Percentiles rank a stretch among this genome's conserved stretches.
phyloP scores from a whole-genome alignment of 2,113 vertebrate genomes.

The Scortum barcoo region DNA sequence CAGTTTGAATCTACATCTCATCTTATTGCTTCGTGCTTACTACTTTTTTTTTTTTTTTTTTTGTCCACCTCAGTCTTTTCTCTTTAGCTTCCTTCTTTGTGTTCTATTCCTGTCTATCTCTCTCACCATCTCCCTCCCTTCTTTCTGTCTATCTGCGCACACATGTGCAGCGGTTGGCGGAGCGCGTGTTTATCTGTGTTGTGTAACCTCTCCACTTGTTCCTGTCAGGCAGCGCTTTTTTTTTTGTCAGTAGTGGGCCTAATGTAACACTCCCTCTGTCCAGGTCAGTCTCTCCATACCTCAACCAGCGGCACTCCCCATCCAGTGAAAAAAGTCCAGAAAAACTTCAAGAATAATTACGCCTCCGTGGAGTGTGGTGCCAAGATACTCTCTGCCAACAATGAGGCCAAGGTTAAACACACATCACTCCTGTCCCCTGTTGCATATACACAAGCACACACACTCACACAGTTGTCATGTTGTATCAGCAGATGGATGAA shows the following conservation, averaged over 20 bases:
- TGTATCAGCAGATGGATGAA: slow-evolving; percentile 1
- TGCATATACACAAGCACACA: slow-evolving; percentile 12
- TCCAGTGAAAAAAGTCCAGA: slow-evolving; percentile 94
- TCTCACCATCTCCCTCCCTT: not conserved
- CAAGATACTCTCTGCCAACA: slow-evolving; percentile 97
- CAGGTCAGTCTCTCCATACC: slow-evolving; percentile 95
- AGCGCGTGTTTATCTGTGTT: slow-evolving; percentile 53
- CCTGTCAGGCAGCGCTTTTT: not conserved
- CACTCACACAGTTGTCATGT: slow-evolving; percentile 1
- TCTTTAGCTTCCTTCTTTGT: slow-evolving; percentile 13
- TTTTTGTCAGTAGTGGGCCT: slow-evolving; percentile 2
- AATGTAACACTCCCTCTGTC: slow-evolving; percentile 21
- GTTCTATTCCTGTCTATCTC: slow-evolving; percentile 34
- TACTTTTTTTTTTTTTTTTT: not conserved
- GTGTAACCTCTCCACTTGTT: slow-evolving; percentile 41
- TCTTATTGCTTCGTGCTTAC: not conserved
- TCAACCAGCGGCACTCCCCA: slow-evolving; percentile 90
- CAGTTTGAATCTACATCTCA: not conserved
- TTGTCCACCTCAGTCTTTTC: not conserved
- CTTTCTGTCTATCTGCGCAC: slow-evolving; percentile 3
- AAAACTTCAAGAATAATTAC: slow-evolving; percentile 98
- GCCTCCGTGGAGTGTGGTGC: slow-evolving; percentile 98
- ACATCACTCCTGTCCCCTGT: not conserved
- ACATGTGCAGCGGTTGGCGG: slow-evolving; percentile 40
- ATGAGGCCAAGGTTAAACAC: slow-evolving; percentile 94